phyloP scores from a whole-genome alignment of 2,797 vertebrate species.

The Denticeps clupeoides region DNA sequence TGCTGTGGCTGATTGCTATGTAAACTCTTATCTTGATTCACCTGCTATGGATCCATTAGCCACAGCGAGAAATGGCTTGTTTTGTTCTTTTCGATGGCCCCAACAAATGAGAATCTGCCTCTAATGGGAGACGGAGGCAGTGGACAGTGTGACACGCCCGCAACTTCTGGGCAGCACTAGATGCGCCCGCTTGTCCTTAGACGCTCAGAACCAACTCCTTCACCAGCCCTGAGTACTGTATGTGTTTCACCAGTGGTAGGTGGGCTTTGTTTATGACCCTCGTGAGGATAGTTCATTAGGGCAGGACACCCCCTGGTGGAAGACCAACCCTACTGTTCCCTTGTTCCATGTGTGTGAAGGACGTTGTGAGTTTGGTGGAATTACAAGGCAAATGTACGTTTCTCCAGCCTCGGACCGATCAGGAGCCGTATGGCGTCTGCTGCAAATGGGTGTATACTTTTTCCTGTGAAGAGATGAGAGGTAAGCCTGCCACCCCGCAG shows the following conservation, averaged over 20 bases:
- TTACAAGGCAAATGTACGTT: no score
- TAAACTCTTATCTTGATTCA: slow-evolving; percentile 33
- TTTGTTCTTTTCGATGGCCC: slow-evolving; percentile 20
- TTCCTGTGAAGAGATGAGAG: slow-evolving; percentile 14
- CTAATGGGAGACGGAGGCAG: not conserved
- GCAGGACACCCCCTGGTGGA: slow-evolving; percentile 43
- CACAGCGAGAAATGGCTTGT: slow-evolving; percentile 26
- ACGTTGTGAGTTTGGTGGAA: slow-evolving; percentile 7
- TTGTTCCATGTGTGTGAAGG: slow-evolving; percentile 9
- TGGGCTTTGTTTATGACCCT: slow-evolving; percentile 17
- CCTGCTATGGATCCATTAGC: slow-evolving; percentile 30
- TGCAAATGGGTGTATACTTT: no score
- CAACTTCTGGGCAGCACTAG: no score
- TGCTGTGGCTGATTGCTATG: slow-evolving; percentile 33
- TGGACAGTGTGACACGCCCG: not conserved
- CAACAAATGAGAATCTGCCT: slow-evolving; percentile 9
- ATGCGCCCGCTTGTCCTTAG: no score
- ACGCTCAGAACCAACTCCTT: no score
- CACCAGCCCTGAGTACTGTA: not conserved
- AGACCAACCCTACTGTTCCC: slow-evolving; percentile 20
- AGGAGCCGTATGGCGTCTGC: no score
- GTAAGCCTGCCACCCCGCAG: not conserved
- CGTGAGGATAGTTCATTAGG: slow-evolving; percentile 33
- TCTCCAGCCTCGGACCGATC: no score
- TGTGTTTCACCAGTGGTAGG: not conserved